These are phyloP conservation scores for Drosophila greeni DNA, from an alignment of 2,888 invertebrate genomes.

Conservation along the genomic window DNA sequence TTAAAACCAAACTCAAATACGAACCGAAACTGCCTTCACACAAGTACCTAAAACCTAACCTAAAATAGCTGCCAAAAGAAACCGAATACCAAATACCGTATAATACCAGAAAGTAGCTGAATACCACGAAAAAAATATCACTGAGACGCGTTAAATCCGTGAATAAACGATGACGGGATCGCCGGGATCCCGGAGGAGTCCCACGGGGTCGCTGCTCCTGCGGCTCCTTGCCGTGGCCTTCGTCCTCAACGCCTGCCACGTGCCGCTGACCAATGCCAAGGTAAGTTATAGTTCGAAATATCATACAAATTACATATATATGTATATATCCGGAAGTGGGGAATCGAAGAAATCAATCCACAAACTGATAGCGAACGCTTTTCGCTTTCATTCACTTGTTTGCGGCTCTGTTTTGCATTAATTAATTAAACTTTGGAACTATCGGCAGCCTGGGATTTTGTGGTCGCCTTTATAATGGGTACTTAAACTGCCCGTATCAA, in stretches of 20 bases:
- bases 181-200: constrained; percentile 60
- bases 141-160: constrained; percentile 5
- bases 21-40: constrained; percentile 53
- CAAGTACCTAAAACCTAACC: constrained; percentile 37
- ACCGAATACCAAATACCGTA: constrained; percentile 14
- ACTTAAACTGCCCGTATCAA: constrained; percentile 1
- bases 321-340: background rate
- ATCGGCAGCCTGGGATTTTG: background rate
- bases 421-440: constrained; percentile 10
- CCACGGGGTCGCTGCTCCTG: constrained; percentile 57
- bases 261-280: constrained; percentile 60
- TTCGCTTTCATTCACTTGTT: constrained; percentile 13
- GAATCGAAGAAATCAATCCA: constrained; percentile 7
- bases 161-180: constrained; percentile 54
- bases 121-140: constrained; percentile 1
- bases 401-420: constrained; percentile 5
- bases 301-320: background rate
- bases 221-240: constrained; percentile 59
- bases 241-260: constrained; percentile 58
- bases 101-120: constrained; percentile 7
- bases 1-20: constrained; percentile 40
- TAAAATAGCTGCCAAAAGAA: constrained; percentile 51
- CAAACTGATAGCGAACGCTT: constrained; percentile 5
- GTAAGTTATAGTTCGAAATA: constrained; percentile 44
- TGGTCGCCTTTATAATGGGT: background rate